Base-by-base conservation (phyloP, 2,888 invertebrate species). In the Ceramica pisi region DNA sequence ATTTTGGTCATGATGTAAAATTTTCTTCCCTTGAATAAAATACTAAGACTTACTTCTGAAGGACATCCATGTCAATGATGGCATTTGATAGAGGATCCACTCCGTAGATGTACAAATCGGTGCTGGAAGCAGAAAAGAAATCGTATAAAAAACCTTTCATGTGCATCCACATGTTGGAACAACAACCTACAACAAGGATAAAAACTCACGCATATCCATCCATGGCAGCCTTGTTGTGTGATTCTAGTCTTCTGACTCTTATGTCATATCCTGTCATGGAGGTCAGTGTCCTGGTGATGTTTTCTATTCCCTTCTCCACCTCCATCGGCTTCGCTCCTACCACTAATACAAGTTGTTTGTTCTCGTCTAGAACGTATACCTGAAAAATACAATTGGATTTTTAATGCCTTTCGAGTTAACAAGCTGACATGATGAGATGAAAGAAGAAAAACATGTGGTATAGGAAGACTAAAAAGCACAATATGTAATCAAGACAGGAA, bases 41-140 rank as follows among this genome's bases (percentile, higher is more conserved):
- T 21, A 63, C 1, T 21, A 10, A 19, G 2, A 94, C 96, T 97
- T 96, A 98, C 98, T 97, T 97, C 91, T 98, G 98, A 44, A 98
- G 91, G 8, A 97, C 96, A 72, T 98, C 98, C 97, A 98, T 98
- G 88, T 98, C 98, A 59, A 98, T 97, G 69, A 98, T 97, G 0
- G 98, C 97, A 88, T 98, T 98, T 8, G 98, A 97, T 82, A 97
- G 95, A 1, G 98, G 98, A 93, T 98, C 98, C 26, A 98, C 97
- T 3, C 98, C 98, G 88, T 98, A 98, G 72, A 98, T 96, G 86
- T 98, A 98, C 94, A 98, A 97, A 87, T 98, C 98, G 35, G 98
- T 98, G 64, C 98, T 98, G 94, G 94, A 96, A 96, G 75, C 69
- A 80, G 78, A 31, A 55, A 31, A 31, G 2, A 31, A 55, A 10